These are phyloP conservation scores for Allobates femoralis DNA, from an alignment of 2,797 vertebrate genomes.

Conservation along the genomic window DNA sequence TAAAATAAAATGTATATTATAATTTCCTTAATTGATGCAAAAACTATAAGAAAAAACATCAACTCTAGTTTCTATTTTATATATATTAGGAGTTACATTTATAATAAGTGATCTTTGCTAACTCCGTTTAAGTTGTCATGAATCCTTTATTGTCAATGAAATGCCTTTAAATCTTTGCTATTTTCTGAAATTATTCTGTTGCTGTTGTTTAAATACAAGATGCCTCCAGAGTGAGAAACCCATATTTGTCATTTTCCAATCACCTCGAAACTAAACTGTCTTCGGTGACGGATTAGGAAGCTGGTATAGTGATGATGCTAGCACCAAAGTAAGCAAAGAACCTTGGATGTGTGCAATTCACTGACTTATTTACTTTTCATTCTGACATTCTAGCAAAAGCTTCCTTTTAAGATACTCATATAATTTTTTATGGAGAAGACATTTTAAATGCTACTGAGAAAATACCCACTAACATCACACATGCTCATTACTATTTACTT, in stretches of 20 bases:
- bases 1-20: background rate
- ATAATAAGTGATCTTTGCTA: background rate
- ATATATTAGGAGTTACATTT: background rate
- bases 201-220: background rate
- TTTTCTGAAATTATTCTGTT: background rate
- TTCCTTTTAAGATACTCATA: background rate
- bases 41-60: background rate
- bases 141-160: background rate
- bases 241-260: conserved; percentile 3
- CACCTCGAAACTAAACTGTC: background rate
- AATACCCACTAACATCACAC: background rate
- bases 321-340: background rate
- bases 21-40: background rate
- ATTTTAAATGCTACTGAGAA: background rate
- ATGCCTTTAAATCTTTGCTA: background rate
- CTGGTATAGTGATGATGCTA: background rate
- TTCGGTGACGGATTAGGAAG: background rate
- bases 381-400: background rate
- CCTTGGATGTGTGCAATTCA: background rate
- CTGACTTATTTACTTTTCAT: background rate
- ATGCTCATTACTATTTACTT: background rate
- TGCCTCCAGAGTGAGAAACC: background rate
- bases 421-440: background rate
- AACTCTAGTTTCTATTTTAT: background rate
- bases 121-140: background rate